Base-by-base conservation (phyloP, 1,140 invertebrate species). In the Lineus longissimus region DNA sequence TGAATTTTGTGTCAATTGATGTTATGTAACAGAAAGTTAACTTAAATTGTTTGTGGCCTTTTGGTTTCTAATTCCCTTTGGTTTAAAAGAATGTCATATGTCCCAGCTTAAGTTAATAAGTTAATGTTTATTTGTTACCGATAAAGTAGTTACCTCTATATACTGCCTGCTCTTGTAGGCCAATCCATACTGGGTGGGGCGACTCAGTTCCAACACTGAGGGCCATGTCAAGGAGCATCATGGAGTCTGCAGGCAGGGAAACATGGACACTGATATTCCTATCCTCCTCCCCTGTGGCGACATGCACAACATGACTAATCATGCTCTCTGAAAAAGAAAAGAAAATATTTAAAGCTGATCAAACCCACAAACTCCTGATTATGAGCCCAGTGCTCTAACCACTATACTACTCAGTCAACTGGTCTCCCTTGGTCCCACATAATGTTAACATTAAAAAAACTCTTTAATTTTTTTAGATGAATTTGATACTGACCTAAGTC, bases 81-180 rank as follows among this genome's bases (percentile, higher is more conserved):
- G n/a, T n/a, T n/a, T n/a, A n/a, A n/a, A n/a, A n/a, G n/a, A n/a
- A n/a, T n/a, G n/a, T n/a, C n/a, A n/a, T n/a, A n/a, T n/a, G n/a
- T n/a, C n/a, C n/a, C n/a, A n/a, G n/a, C n/a, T n/a, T n/a, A n/a
- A n/a, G n/a, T n/a, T n/a, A n/a, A n/a, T n/a, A n/a, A n/a, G n/a
- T n/a, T n/a, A n/a, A n/a, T n/a, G n/a, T n/a, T n/a, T n/a, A n/a
- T n/a, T n/a, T n/a, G n/a, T n/a, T n/a, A n/a, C n/a, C n/a, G n/a
- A n/a, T n/a, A n/a, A n/a, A n/a, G 59, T 13, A 57, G 61, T 60
- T 64, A 76, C 79, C 79, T 70, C 76, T 74, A 55, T 65, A 62
- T 29, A 69, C 68, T 23, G 76, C 79, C 68, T 73, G 75, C 25
- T 78, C 72, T 19, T 70, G 54, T 76, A 80, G 78, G 63, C 67